These are phyloP conservation scores for Lepidurus arcticus DNA, from an alignment of 1,140 invertebrate species.

Conservation along the genomic window DNA sequence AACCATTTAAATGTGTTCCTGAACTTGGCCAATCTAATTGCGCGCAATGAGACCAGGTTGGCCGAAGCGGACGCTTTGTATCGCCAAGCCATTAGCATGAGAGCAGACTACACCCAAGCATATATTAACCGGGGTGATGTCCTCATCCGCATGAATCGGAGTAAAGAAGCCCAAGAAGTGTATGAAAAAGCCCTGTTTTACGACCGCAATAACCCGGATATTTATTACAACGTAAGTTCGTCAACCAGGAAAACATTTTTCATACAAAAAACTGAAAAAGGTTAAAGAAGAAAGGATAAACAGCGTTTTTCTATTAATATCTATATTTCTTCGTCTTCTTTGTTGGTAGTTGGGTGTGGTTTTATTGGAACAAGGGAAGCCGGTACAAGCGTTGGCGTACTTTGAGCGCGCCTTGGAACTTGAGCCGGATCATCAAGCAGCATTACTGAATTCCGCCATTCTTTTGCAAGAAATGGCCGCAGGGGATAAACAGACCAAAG, in stretches of 20 bases:
- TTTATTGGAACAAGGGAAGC: slow-evolving; percentile 83
- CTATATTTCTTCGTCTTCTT: slow-evolving; percentile 38
- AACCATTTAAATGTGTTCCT: slow-evolving; percentile 94
- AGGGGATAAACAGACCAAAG: slow-evolving; percentile 44
- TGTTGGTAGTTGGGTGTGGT: slow-evolving; percentile 78
- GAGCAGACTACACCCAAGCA: slow-evolving; percentile 92
- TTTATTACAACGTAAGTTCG: slow-evolving; percentile 87
- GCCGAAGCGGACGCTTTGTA: slow-evolving; percentile 92
- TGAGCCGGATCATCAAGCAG: slow-evolving; percentile 91
- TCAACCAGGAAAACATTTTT: slow-evolving; percentile 6
- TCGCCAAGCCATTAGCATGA: slow-evolving; percentile 91
- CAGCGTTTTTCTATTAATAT: background rate
- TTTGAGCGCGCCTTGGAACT: slow-evolving; percentile 87
- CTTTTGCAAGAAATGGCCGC: slow-evolving; percentile 81
- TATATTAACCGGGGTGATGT: slow-evolving; percentile 96
- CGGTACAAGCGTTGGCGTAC: slow-evolving; percentile 80
- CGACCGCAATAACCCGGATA: slow-evolving; percentile 91
- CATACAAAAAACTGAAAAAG: background rate
- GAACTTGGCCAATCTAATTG: slow-evolving; percentile 90
- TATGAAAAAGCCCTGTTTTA: slow-evolving; percentile 89
- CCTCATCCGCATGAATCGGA: slow-evolving; percentile 86
- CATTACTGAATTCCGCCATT: slow-evolving; percentile 90
- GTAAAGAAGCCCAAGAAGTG: slow-evolving; percentile 88
- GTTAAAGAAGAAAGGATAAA: background rate
- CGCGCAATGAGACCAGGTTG: slow-evolving; percentile 81